Percentiles rank a stretch among this genome's conserved stretches.
phyloP scores from a whole-genome alignment of 1,140 invertebrate species.

The Tribolium madens region DNA sequence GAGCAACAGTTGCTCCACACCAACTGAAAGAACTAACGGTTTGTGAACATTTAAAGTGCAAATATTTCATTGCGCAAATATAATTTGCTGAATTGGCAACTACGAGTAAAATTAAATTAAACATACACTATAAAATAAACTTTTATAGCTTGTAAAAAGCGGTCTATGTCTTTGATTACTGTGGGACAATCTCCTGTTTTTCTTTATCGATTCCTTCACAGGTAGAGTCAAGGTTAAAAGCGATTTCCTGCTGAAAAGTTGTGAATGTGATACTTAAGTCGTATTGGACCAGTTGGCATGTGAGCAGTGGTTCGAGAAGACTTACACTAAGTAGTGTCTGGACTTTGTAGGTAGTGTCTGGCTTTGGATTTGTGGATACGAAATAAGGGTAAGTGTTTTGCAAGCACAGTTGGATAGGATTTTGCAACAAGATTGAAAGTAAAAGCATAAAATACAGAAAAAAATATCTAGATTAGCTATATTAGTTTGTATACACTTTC shows the following conservation, averaged over 20 bases:
- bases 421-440: too few species aligned
- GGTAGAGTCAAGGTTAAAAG: not conserved
- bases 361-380: not conserved
- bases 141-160: too few species aligned
- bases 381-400: not conserved
- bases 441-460: too few species aligned
- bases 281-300: not conserved
- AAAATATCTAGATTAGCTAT: too few species aligned
- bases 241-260: not conserved
- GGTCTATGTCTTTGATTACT: not conserved
- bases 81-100: not conserved
- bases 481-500: not conserved
- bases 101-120: not conserved
- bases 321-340: not conserved
- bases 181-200: not conserved
- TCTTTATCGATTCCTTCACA: not conserved
- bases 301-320: not conserved
- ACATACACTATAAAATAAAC: not conserved
- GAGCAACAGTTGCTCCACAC: not conserved
- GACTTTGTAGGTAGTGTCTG: not conserved
- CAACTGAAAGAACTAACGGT: not conserved
- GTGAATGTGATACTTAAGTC: not conserved
- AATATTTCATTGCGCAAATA: not conserved
- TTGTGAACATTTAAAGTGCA: not conserved
- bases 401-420: too few species aligned